Conservation (phyloP, 53 echinoderm and acorn worm genomes). For the Mesocentrotus franciscanus region DNA sequence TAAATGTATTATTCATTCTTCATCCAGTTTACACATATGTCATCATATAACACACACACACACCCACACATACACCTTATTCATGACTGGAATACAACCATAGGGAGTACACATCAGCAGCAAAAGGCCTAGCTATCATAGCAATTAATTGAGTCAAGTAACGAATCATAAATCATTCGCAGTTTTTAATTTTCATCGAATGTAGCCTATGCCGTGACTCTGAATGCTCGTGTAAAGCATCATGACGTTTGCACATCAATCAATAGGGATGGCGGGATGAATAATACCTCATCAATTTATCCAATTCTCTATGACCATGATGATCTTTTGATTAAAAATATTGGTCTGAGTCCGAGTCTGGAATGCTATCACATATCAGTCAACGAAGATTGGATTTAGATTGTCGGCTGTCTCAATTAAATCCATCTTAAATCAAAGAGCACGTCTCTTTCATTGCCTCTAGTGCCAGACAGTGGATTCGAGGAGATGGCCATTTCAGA, state of each 20-base stretch:
- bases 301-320: neutral
- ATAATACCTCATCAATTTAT: neutral
- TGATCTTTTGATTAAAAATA: slow-evolving; percentile 46
- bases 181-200: neutral
- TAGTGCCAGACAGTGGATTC: neutral
- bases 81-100: neutral
- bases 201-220: neutral
- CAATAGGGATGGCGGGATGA: neutral
- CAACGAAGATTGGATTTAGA: neutral
- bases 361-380: slow-evolving; percentile 7
- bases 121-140: neutral
- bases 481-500: neutral
- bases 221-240: neutral
- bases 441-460: neutral
- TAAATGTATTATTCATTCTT: neutral
- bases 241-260: neutral
- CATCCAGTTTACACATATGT: no score
- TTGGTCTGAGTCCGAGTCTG: neutral
- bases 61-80: neutral
- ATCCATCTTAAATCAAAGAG: slow-evolving; percentile 16
- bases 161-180: neutral
- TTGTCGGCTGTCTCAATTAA: neutral
- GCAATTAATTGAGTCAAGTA: neutral
- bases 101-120: neutral
- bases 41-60: neutral